Evolutionary conservation across 2,888 invertebrate species (phyloP), one percentile per base, ranked within the genome.

Genomic region (Smittia sp.): DNA sequence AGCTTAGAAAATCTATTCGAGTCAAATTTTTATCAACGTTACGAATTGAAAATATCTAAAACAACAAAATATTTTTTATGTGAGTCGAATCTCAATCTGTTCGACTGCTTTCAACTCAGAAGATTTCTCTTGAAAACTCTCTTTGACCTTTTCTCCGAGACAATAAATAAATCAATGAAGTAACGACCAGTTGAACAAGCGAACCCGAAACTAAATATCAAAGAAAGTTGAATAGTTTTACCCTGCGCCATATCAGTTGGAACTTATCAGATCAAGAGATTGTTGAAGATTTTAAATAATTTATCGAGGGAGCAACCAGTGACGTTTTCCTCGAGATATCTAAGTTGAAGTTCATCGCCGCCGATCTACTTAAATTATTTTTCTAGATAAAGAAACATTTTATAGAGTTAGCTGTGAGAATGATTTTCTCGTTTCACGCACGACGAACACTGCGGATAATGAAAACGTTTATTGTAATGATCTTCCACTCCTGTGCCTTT

Each of bases 401-500:
- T 32, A 32, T 32, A 32, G 32, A 32, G 3, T 32, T 32, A 32
- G 32, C 32, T 32, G 32, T 32, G 32, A 32, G 9, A 32, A 9
- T 32, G 32, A 32, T 58, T 58, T 58, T 58, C 22, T 58, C n/a
- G n/a, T 58, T 58, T 58, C 4, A 58, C 9, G 63, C 20, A 11
- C 15, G 9, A 52, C 15, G 52, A n/a, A n/a, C 13, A 13, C 3
- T 18, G 7, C n/a, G 39, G 41, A 7, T 27, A 25, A 69, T 54
- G 15, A 22, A 20, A 69, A 32, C n/a, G 20, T 41, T 69, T 69
- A 52, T 58, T 72, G 15, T 72, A 62, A 72, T 32, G 72, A 72
- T 72, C 72, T 72, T 72, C 72, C 72, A 62, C 58, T 72, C 69
- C 72, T 72, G 72, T 72, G 72, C 72, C 72, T 72, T 70, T 38